Percentiles rank a stretch among this genome's conserved stretches.
These are phyloP conservation scores for Chanos chanos DNA, from an alignment of 2,797 vertebrate species.

Conservation along the genomic window DNA sequence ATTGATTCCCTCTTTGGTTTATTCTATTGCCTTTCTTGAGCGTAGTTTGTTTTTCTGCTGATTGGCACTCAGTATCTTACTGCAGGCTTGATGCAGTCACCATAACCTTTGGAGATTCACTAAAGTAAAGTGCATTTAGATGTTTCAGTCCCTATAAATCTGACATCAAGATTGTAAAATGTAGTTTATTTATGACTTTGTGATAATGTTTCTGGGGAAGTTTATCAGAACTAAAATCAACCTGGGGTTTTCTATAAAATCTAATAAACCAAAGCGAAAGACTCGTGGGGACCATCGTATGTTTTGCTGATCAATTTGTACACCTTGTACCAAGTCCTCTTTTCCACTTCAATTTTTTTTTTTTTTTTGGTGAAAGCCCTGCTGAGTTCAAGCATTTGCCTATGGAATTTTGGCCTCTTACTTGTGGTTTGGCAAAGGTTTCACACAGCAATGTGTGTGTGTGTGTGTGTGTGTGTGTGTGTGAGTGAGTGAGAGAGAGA, in stretches of 20 bases:
- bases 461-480: slow-evolving; percentile 32
- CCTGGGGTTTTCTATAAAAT: too few relatives aligned
- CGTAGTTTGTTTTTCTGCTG: too few relatives aligned
- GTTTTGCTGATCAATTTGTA: slow-evolving; percentile 27
- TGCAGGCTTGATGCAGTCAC: background rate
- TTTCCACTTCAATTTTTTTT: slow-evolving; percentile 32
- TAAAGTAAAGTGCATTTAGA: slow-evolving; percentile 16
- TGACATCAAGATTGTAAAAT: too few relatives aligned
- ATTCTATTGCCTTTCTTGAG: slow-evolving; percentile 17
- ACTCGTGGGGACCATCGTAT: slow-evolving; percentile 10
- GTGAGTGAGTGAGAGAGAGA: slow-evolving; percentile 16
- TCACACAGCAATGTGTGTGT: slow-evolving; percentile 69
- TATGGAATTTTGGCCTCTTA: slow-evolving; percentile 78
- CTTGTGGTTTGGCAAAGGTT: slow-evolving; percentile 82
- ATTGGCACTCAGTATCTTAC: too few relatives aligned
- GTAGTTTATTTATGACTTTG: too few relatives aligned
- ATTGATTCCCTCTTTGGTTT: too few relatives aligned
- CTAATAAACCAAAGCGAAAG: too few relatives aligned
- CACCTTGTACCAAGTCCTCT: slow-evolving; percentile 38
- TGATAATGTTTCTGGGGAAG: too few relatives aligned
- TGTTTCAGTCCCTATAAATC: background rate
- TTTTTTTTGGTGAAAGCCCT: slow-evolving; percentile 52
- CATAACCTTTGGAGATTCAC: too few relatives aligned
- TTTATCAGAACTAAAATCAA: too few relatives aligned
- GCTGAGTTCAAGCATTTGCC: slow-evolving; percentile 75